A percentile compares a stretch with the other conserved stretches of the same genome.
These are phyloP conservation scores for Stenopsyche tienmushanensis DNA, from an alignment of 1,140 invertebrate species.

Conservation along the genomic window DNA sequence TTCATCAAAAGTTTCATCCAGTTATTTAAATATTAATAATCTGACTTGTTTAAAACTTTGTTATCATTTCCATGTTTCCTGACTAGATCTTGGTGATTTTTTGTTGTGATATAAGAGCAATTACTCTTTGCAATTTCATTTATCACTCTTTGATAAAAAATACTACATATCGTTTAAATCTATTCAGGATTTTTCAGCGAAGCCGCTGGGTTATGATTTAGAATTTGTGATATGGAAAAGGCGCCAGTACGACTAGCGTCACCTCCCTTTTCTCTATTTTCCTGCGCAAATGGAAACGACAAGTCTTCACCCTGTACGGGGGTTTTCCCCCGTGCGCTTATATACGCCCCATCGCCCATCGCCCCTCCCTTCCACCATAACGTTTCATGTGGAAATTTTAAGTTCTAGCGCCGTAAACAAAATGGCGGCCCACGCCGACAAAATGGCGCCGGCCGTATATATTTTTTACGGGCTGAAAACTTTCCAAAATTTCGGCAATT, in stretches of 20 bases:
- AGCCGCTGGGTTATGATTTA: background rate
- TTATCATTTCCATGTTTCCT: too few relatives aligned
- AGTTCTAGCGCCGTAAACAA: background rate
- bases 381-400: background rate
- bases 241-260: conserved; percentile 19
- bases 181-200: too few relatives aligned
- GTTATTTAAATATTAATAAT: too few relatives aligned
- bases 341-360: background rate
- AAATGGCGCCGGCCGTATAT: background rate
- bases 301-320: background rate
- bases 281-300: background rate
- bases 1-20: too few relatives aligned
- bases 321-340: background rate
- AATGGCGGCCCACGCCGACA: conserved; percentile 1
- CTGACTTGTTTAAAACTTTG: too few relatives aligned
- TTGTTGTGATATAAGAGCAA: too few relatives aligned
- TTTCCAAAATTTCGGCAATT: too few relatives aligned
- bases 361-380: background rate
- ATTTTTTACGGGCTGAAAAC: background rate
- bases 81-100: too few relatives aligned
- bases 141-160: too few relatives aligned
- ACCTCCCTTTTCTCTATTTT: conserved; percentile 15
- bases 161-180: too few relatives aligned
- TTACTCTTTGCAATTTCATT: too few relatives aligned
- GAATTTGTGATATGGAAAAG: background rate